phyloP scores from a whole-genome alignment of 1,140 invertebrate species.

The Metaphire vulgaris region DNA sequence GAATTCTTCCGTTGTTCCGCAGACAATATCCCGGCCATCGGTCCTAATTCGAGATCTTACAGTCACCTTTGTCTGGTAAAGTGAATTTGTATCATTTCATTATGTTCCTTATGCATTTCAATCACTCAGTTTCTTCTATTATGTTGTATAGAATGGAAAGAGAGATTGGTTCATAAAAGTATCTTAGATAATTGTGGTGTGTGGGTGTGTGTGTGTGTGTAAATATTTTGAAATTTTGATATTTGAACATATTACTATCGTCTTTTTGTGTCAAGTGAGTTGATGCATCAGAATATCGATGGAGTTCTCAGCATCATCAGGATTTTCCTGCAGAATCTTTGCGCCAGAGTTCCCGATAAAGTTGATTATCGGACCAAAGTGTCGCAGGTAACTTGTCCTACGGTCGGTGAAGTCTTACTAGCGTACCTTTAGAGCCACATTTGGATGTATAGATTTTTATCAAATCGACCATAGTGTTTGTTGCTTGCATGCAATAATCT shows the following conservation, averaged over 20 bases:
- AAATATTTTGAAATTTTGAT: not conserved
- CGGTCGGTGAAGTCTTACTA: no score
- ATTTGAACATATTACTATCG: not conserved
- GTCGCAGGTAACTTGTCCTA: constrained; percentile 45
- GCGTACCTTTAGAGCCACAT: no score
- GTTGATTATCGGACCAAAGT: constrained; percentile 57
- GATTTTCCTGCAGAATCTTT: constrained; percentile 58
- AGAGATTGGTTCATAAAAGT: no score
- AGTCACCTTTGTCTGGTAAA: constrained; percentile 54
- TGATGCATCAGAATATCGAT: constrained; percentile 50
- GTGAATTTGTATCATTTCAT: not conserved
- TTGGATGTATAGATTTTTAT: no score
- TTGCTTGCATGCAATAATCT: no score
- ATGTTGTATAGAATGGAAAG: no score
- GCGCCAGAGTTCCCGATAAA: constrained; percentile 57
- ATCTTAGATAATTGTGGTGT: no score
- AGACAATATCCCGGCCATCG: constrained; percentile 49
- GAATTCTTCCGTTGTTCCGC: constrained; percentile 42
- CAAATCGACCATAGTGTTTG: no score
- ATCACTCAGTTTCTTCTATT: no score
- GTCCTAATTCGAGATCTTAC: constrained; percentile 53
- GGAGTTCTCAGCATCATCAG: constrained; percentile 47
- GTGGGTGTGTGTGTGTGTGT: not conserved
- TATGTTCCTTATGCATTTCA: not conserved
- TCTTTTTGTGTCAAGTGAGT: constrained; percentile 36